These are phyloP conservation scores for Trichonephila clavipes DNA, from an alignment of 1,140 invertebrate species.

Conservation along the genomic window DNA sequence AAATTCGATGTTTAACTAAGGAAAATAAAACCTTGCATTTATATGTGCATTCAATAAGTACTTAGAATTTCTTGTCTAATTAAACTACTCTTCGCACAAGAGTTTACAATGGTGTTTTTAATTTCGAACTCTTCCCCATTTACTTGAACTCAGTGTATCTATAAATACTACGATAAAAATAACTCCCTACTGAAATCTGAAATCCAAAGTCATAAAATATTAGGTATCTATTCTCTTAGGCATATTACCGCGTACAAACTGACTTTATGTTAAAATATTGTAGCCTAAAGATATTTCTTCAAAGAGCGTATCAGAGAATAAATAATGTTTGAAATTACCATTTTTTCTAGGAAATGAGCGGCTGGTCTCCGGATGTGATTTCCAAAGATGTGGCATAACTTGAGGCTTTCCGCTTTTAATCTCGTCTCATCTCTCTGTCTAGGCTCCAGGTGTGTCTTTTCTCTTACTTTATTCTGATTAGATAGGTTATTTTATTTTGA, in stretches of 20 bases:
- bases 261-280: not conserved
- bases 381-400: not conserved
- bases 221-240: not conserved
- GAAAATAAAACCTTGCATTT: too few species aligned
- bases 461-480: not conserved
- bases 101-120: not conserved
- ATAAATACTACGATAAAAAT: not conserved
- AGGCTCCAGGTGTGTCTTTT: not conserved
- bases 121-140: not conserved
- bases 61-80: too few species aligned
- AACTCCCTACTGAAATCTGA: not conserved
- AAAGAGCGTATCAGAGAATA: not conserved
- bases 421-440: not conserved
- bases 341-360: conserved; percentile 14
- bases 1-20: too few species aligned
- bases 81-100: too few species aligned
- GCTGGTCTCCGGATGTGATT: not conserved
- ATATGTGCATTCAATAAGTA: too few species aligned
- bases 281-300: not conserved
- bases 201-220: not conserved
- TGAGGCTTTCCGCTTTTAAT: not conserved
- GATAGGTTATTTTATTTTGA: not conserved
- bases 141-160: not conserved
- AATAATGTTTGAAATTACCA: not conserved
- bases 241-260: not conserved